Conservation (phyloP, 1,140 invertebrate genomes). For the Polyergus mexicanus region DNA sequence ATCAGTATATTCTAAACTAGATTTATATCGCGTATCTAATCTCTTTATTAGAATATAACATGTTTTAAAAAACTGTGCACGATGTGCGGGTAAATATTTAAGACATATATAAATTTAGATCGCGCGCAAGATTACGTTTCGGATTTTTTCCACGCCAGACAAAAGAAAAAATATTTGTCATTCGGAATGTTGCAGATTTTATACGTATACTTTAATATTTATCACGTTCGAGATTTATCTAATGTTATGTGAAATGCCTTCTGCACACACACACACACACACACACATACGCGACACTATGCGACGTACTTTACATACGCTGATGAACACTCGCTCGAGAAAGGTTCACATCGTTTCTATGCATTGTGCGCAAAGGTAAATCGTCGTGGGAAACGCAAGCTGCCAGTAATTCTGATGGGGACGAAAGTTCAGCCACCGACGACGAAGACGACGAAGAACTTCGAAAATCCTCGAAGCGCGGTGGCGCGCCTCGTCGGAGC, state of each 20-base stretch:
- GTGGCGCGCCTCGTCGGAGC: constrained; percentile 28
- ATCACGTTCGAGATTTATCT: constrained; percentile 45
- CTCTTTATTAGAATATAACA: background rate
- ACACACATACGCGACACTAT: background rate
- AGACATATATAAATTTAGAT: background rate
- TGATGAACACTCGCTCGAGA: constrained; percentile 58
- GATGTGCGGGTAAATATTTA: background rate
- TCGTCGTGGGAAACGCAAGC: constrained; percentile 83
- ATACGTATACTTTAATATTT: background rate
- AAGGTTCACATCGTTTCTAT: constrained; percentile 70
- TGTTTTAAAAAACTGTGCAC: background rate
- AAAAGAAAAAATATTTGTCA: background rate
- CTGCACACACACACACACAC: constrained; percentile 3
- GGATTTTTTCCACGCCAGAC: background rate
- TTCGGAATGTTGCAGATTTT: constrained; percentile 21
- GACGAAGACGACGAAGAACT: constrained; percentile 68
- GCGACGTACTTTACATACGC: constrained; percentile 41
- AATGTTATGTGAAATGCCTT: constrained; percentile 47
- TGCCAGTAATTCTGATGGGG: constrained; percentile 76
- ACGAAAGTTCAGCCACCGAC: constrained; percentile 67
- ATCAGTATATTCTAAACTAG: background rate
- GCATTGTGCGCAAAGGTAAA: constrained; percentile 76
- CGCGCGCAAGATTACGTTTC: background rate
- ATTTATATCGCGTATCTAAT: background rate
- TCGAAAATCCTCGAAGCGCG: constrained; percentile 70